Conservation (phyloP, 2,113 vertebrate genomes). For the Corythornis vintsioides region DNA sequence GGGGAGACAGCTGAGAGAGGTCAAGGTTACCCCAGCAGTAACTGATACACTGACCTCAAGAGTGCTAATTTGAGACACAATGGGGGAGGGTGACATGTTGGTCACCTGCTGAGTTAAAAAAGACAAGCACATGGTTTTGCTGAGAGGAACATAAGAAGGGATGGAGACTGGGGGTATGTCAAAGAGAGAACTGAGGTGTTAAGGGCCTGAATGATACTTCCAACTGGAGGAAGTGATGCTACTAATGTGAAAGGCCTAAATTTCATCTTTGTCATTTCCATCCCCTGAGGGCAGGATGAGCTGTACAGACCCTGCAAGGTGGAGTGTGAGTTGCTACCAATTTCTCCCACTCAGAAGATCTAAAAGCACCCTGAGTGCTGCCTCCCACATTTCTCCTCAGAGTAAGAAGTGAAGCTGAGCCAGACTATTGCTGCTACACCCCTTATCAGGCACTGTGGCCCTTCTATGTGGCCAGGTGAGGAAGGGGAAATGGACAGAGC, state of each 20-base stretch:
- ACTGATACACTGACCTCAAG: conserved; percentile 51
- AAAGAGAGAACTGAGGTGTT: background rate
- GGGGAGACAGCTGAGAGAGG: conserved; percentile 43
- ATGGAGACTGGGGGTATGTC: background rate
- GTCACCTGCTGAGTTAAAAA: conserved; percentile 50
- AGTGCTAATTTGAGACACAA: conserved; percentile 59
- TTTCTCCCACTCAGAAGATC: background rate
- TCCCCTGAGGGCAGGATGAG: background rate
- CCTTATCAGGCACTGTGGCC: background rate
- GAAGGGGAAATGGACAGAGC: background rate
- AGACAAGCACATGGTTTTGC: background rate
- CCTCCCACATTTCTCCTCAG: background rate
- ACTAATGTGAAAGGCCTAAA: background rate
- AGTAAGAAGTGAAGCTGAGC: background rate
- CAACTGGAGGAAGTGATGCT: background rate
- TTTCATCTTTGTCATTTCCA: background rate
- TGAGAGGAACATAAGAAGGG: background rate
- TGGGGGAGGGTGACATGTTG: conserved; percentile 18
- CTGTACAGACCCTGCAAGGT: background rate
- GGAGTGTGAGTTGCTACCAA: background rate
- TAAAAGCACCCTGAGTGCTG: background rate
- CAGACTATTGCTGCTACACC: background rate
- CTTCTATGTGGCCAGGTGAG: conserved; percentile 2
- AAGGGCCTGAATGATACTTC: background rate
- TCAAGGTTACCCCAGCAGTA: conserved; percentile 58